A percentile compares a stretch with the other conserved stretches of the same genome.
These are phyloP conservation scores for Cordilura impudica DNA, from an alignment of 2,888 invertebrate species.

Conservation along the genomic window DNA sequence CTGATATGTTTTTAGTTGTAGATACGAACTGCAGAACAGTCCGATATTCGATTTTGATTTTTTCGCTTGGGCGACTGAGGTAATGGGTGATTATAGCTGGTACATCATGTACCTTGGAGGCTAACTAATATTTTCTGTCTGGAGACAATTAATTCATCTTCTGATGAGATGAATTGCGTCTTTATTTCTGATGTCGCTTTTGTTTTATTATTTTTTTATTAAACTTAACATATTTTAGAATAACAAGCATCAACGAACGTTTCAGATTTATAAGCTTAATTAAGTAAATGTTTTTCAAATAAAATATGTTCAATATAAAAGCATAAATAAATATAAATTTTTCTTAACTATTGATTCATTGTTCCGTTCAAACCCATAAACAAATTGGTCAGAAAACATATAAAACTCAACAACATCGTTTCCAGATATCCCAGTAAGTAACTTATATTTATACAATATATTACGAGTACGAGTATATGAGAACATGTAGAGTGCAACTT, in stretches of 20 bases:
- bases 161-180: too few species aligned
- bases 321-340: constrained; percentile 3
- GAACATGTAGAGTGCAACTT: constrained; percentile 21
- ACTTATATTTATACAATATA: constrained; percentile 26
- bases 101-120: too few species aligned
- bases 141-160: too few species aligned
- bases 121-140: too few species aligned
- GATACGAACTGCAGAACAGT: too few species aligned
- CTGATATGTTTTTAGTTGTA: too few species aligned
- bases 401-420: constrained; percentile 34
- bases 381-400: constrained; percentile 38
- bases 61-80: too few species aligned
- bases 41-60: too few species aligned
- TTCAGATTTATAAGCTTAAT: constrained; percentile 57
- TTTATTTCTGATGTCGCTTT: too few species aligned
- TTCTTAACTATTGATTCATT: constrained; percentile 44
- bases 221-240: too few species aligned
- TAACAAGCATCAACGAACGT: not conserved
- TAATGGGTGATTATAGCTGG: too few species aligned
- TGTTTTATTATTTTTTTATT: too few species aligned
- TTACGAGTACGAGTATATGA: not conserved
- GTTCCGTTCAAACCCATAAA: constrained; percentile 43
- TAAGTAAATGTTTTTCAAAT: constrained; percentile 45
- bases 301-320: constrained; percentile 18
- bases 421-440: not conserved